A percentile compares a stretch with the other conserved stretches of the same genome.
These are phyloP conservation scores for Rotaria sp. DNA, from an alignment of 2,888 invertebrate genomes.

Conservation along the genomic window DNA sequence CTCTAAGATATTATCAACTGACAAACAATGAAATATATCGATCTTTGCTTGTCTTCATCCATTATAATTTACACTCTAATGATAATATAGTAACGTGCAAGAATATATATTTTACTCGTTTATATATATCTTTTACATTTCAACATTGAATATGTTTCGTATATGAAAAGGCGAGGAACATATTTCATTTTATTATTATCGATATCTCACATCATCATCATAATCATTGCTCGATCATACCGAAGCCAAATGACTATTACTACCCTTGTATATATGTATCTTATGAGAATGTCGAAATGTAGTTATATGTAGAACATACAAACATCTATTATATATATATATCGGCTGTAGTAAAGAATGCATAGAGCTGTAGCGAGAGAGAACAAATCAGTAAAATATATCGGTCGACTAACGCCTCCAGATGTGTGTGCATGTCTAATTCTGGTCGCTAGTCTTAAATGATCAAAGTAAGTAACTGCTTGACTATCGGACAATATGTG, in stretches of 20 bases:
- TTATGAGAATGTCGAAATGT: background rate
- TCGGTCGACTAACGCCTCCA: conserved; percentile 1
- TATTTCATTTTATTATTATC: conserved; percentile 19
- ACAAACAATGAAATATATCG: background rate
- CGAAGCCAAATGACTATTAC: background rate
- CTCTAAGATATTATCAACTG: background rate
- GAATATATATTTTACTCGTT: background rate
- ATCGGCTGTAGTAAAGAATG: background rate
- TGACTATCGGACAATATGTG: background rate
- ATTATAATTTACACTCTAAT: background rate
- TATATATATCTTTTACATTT: background rate
- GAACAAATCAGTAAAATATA: background rate
- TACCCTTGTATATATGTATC: background rate
- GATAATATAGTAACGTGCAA: background rate
- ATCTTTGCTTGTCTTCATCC: background rate
- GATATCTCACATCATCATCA: background rate
- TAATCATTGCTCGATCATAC: background rate
- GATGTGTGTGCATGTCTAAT: background rate
- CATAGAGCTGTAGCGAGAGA: background rate
- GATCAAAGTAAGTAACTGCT: background rate
- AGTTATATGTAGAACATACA: background rate
- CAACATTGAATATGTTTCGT: background rate
- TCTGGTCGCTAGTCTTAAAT: background rate
- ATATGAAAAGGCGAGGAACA: background rate
- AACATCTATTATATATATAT: background rate